Evolutionary conservation across 37 sponge, comb jelly and placozoan genomes (phyloP), one percentile per base, ranked within the genome.

Genomic region (Geodia barretti): DNA sequence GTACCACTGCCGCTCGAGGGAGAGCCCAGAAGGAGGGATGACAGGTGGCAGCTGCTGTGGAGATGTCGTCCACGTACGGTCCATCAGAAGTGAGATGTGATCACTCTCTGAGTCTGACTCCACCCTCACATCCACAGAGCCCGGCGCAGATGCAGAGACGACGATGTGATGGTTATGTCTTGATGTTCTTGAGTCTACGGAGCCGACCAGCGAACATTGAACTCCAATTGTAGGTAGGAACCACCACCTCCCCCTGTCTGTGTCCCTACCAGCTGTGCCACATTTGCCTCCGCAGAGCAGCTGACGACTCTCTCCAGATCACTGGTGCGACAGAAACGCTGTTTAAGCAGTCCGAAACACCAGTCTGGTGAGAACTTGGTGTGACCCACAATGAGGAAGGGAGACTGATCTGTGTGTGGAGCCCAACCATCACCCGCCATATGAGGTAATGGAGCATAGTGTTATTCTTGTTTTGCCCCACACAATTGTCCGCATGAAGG

Each of bases 391-490:
- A 86, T 34, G 80, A 86, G 79, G 41, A 86, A 86, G 25, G 37
- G n/a, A n/a, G n/a, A n/a, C n/a, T n/a, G n/a, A n/a, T n/a, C n/a
- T n/a, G n/a, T 14, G 26, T 41, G 58, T 68, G 37, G 3, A 35
- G 41, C 14, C 76, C 84, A 33, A 41, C 68, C 29, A 70, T 67
- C 21, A 76, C 65, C 28, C 88, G 39, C 82, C 82, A 87, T 4
- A 68, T 36, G 11, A 87, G 62, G 66, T 86, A 86, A 39, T 42
- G 41, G 20, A 74, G 37, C 70, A 76, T 73, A 41, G 60, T 74
- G 38, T 86, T 79, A 29, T 79, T 86, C 42, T 79, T 86, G 43
- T 86, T 86, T 64, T 86, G 81, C 38, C 88, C 87, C 29, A 63
- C 80, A 41, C 80, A 79, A 41, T 86, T 86, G 62, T 79, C 80